Percentiles rank a stretch among this genome's conserved stretches.
Conservation (phyloP, 2,888 invertebrate genomes). For the Plebejus melissa region DNA sequence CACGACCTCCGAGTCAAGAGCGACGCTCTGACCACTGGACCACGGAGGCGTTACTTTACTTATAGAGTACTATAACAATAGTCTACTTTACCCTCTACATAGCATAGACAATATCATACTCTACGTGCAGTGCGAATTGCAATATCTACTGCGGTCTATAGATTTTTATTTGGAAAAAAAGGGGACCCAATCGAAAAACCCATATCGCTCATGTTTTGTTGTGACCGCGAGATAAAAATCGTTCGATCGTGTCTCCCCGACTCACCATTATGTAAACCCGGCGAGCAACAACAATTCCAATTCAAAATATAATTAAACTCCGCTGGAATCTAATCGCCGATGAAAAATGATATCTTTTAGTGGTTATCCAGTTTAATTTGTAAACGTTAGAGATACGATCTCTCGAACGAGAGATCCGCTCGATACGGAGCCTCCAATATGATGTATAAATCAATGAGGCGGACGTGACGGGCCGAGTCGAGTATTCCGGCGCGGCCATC, state of each 20-base stretch:
- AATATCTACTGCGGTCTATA: neutral
- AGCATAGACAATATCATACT: no score
- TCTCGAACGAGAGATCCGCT: conserved; percentile 8
- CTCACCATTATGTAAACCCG: no score
- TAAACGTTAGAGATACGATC: conserved; percentile 16
- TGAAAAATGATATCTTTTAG: conserved; percentile 24
- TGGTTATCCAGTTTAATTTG: conserved; percentile 25
- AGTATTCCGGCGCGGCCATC: neutral
- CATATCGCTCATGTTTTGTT: neutral
- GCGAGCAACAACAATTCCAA: conserved; percentile 3
- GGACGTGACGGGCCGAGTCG: conserved; percentile 14
- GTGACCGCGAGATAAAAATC: neutral
- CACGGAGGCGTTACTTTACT: no score
- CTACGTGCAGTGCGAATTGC: no score
- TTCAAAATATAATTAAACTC: conserved; percentile 21
- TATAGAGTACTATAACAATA: no score
- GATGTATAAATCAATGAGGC: conserved; percentile 28
- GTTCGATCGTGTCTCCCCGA: neutral
- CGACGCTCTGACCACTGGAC: no score
- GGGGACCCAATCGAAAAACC: neutral
- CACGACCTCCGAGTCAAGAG: no score
- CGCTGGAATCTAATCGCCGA: conserved; percentile 11
- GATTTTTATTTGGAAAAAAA: no score
- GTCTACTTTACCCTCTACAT: no score
- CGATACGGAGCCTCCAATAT: conserved; percentile 19